These are phyloP conservation scores for Oryzias sinensis DNA, from an alignment of 2,797 vertebrate species.

Conservation along the genomic window DNA sequence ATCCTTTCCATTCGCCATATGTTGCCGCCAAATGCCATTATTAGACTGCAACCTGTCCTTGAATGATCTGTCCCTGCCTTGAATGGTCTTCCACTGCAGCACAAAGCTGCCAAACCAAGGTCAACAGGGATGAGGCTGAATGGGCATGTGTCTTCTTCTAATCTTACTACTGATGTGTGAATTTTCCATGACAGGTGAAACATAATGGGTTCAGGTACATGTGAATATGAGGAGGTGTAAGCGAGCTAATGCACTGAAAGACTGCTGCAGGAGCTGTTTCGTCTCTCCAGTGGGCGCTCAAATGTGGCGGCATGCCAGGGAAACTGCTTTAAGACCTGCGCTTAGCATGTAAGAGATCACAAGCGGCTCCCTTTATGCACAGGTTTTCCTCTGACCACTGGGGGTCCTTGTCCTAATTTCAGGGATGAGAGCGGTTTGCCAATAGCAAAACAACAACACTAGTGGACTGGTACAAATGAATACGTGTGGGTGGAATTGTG, in stretches of 20 bases:
- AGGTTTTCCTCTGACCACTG: constrained; percentile 32
- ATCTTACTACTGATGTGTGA: constrained; percentile 18
- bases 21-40: constrained; percentile 48
- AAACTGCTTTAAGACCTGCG: constrained; percentile 24
- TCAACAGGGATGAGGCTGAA: constrained; percentile 18
- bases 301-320: constrained; percentile 41
- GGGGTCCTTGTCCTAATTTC: constrained; percentile 47
- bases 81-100: constrained; percentile 32
- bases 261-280: constrained; percentile 35
- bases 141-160: constrained; percentile 16
- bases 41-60: constrained; percentile 47
- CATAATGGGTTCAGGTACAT: constrained; percentile 22
- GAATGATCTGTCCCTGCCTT: constrained; percentile 24
- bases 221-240: constrained; percentile 28
- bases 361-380: constrained; percentile 19
- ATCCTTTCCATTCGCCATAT: constrained; percentile 45
- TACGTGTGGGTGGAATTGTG: constrained; percentile 32
- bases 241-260: constrained; percentile 28
- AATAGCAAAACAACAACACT: constrained; percentile 39
- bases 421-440: constrained; percentile 27
- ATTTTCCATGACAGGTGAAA: constrained; percentile 15
- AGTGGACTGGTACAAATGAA: constrained; percentile 46
- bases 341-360: constrained; percentile 26
- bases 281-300: constrained; percentile 26
- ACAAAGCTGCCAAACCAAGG: constrained; percentile 25